Conservation (phyloP, 2,888 invertebrate genomes). For the Diloba caeruleocephala region DNA sequence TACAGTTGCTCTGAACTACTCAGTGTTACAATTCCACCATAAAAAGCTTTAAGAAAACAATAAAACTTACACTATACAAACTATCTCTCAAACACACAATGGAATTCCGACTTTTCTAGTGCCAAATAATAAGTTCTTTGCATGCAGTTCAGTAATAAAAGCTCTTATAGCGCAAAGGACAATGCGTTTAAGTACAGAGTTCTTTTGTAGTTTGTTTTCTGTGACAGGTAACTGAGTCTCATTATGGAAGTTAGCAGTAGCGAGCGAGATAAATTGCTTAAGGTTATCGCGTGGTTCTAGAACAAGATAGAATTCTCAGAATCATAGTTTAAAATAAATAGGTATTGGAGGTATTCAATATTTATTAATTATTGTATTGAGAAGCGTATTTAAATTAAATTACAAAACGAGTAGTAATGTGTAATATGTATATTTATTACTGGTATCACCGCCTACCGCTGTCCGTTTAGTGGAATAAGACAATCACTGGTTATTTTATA, state of each 20-base stretch:
- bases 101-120: conserved; percentile 51
- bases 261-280: conserved; percentile 15
- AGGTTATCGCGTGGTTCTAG: conserved; percentile 1
- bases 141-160: conserved; percentile 55
- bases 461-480: no score
- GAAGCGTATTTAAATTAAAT: no score
- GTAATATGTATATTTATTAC: no score
- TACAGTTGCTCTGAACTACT: conserved; percentile 15
- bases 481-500: no score
- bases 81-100: conserved; percentile 45
- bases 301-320: not conserved
- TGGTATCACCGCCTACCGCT: no score
- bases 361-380: no score
- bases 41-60: conserved; percentile 45
- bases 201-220: conserved; percentile 46
- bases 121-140: conserved; percentile 56
- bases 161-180: conserved; percentile 57
- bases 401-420: no score
- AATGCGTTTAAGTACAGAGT: conserved; percentile 45
- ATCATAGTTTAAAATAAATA: no score
- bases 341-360: no score
- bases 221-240: conserved; percentile 45
- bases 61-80: conserved; percentile 38
- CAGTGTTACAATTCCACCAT: conserved; percentile 23
- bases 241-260: conserved; percentile 21